phyloP scores from a whole-genome alignment of 2,797 vertebrate species.

The Pteropus rufus region DNA sequence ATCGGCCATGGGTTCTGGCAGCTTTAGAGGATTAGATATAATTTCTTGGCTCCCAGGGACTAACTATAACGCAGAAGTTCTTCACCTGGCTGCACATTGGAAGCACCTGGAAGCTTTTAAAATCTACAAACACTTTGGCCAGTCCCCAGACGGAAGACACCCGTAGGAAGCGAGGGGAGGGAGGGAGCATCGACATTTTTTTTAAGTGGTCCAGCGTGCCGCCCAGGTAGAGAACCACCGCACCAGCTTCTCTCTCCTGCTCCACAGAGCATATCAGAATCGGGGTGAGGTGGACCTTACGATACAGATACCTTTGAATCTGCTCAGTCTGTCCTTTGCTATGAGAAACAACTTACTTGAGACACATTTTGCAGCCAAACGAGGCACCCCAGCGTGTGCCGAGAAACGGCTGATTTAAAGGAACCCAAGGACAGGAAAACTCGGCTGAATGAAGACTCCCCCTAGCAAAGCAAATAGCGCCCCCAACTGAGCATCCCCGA shows the following conservation, averaged over 20 bases:
- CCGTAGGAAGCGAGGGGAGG: fast-evolving
- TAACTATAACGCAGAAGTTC: neutral
- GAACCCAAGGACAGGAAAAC: neutral
- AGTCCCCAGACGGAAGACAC: neutral
- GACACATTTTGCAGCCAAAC: neutral
- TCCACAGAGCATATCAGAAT: too few relatives aligned
- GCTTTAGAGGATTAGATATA: neutral
- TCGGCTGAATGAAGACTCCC: neutral
- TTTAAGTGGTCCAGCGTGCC: neutral
- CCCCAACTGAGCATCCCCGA: neutral
- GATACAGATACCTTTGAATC: neutral
- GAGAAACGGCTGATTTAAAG: neutral
- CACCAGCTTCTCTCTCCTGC: neutral
- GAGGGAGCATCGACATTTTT: neutral
- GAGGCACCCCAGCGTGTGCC: neutral
- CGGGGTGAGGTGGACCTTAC: neutral
- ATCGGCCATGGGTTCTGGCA: neutral
- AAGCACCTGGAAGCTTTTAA: neutral
- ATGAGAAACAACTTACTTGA: neutral
- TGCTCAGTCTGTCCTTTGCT: neutral
- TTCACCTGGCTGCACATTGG: neutral
- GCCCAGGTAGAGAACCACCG: neutral
- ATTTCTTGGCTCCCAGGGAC: neutral
- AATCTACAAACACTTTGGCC: neutral
- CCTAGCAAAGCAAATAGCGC: neutral